phyloP scores from a whole-genome alignment of 2,888 invertebrate species.

The Andrena camellia region DNA sequence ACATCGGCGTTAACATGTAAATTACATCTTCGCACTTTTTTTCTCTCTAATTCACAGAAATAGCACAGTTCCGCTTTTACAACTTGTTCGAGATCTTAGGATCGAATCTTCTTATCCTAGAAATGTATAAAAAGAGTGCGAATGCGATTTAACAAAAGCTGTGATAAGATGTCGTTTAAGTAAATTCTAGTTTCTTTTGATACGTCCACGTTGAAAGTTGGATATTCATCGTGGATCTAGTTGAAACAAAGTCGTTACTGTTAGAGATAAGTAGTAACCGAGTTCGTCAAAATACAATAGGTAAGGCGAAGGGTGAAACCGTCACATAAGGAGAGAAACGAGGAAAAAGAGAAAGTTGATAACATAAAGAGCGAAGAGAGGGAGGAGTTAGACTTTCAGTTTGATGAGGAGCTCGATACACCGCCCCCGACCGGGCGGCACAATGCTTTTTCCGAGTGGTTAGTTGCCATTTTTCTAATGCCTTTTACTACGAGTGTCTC shows the following conservation, averaged over 20 bases:
- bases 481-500: not conserved
- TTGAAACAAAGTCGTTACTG: slow-evolving; percentile 6
- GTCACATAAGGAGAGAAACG: slow-evolving; percentile 79
- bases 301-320: slow-evolving; percentile 85
- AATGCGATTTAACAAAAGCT: too few relatives aligned
- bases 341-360: slow-evolving; percentile 74
- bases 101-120: slow-evolving; percentile 17
- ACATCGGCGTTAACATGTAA: not conserved
- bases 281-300: slow-evolving; percentile 70
- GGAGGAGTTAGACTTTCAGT: slow-evolving; percentile 98
- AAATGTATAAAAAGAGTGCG: slow-evolving; percentile 7
- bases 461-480: slow-evolving; percentile 2
- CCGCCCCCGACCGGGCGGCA: slow-evolving; percentile 91
- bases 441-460: slow-evolving; percentile 93
- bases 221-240: slow-evolving; percentile 2
- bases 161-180: slow-evolving; percentile 7
- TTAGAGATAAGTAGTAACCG: slow-evolving; percentile 28
- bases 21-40: slow-evolving; percentile 12
- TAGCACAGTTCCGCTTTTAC: slow-evolving; percentile 20
- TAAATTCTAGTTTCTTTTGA: slow-evolving; percentile 16
- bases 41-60: slow-evolving; percentile 15
- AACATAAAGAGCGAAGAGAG: slow-evolving; percentile 84
- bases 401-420: slow-evolving; percentile 96
- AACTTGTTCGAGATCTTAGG: slow-evolving; percentile 25
- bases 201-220: not conserved